Base-by-base conservation (phyloP, 2,797 vertebrate species). In the Australoheros facetus region DNA sequence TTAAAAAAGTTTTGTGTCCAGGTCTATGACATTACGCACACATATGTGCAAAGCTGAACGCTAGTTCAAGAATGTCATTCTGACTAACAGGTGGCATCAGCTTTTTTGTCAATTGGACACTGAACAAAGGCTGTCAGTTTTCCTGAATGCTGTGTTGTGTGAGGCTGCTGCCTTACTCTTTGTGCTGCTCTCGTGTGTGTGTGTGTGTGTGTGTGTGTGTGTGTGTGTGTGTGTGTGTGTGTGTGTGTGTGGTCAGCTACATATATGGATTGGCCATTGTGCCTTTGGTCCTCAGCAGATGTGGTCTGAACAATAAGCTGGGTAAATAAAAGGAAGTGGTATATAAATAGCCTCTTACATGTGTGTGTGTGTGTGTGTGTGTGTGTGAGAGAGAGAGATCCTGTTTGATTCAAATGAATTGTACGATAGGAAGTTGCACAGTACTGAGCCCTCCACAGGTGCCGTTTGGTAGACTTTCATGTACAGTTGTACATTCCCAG, bases 271-370 rank as follows among this genome's bases (percentile, higher is more conserved):
- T 80, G 83, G 83, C 94, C 89, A 96, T 97, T 97, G 94, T 97
- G 90, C 91, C 94, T 86, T 83, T 88, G 89, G 83, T 89, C 95
- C 94, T 94, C 89, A 95, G 92, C 94, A 95, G 94, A 95, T 96
- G 91, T 95, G 91, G 88, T 88, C 92, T 92, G 93, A 96, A 96
- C 95, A 96, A 95, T 96, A 91, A 91, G 69, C 89, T 93, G 17
- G 92, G 91, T 96, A 95, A 96, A 96, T 96, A 96, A 94, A 94
- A 95, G 96, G 96, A 97, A 97, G 94, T 94, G 87, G 90, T 71
- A 84, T 95, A 95, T 95, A 94, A 95, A 96, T 95, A 95, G 91
- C 90, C 89, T 78, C 81, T 92, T 91, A 88, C 85, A 80, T 88
- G 80, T 83, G 85, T 87, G 72, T 85, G 87, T 88, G 81, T 90